Base-by-base conservation (phyloP, 1,140 invertebrate genomes). In the Lepidurus couesii region DNA sequence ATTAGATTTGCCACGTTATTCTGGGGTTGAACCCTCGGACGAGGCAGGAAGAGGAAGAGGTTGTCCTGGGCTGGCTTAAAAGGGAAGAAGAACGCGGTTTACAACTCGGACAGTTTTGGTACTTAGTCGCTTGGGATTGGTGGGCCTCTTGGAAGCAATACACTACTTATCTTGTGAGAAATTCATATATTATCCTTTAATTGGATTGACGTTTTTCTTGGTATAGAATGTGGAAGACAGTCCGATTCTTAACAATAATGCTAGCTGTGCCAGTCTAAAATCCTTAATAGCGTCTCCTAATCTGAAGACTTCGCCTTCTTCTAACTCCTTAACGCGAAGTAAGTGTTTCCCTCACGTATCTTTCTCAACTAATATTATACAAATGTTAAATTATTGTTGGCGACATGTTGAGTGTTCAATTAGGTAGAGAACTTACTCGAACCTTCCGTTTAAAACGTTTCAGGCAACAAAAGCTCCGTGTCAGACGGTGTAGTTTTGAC, bases 1-100 rank as follows among this genome's bases (percentile, higher is more conserved):
- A 78, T 42, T 83, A 95, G 88, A 89, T 95, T 42, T 95, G 93
- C 83, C 94, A 96, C 86, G 90, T 96, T 42, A 91, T 94, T n/a
- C 88, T 96, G 26, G 94, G 93, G 0, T 86, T 96, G 11, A 87
- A 90, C 83, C 94, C 94, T n/a, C 87, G 90, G 80, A 92, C 89
- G 81, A 87, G 89, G 74, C 89, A 92, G 82, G 91, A 95, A 83
- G 94, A 96, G 84, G 89, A 91, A 73, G 90, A 92, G 80, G 91
- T 95, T 80, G 91, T 95, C 2, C 87, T 89, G 73, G 90, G 91
- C 1, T 96, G 94, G 93, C 84, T 95, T 75, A 86, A 89, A 13
- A 87, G 94, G 74, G 92, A 94, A 83, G 90, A 92, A 81, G 87
- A 88, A 21, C 88, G 92, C 73, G 91, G 92, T 0, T 90, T 92